Conservation (phyloP, 2,888 invertebrate species). For the Chaetoderma sp. region DNA sequence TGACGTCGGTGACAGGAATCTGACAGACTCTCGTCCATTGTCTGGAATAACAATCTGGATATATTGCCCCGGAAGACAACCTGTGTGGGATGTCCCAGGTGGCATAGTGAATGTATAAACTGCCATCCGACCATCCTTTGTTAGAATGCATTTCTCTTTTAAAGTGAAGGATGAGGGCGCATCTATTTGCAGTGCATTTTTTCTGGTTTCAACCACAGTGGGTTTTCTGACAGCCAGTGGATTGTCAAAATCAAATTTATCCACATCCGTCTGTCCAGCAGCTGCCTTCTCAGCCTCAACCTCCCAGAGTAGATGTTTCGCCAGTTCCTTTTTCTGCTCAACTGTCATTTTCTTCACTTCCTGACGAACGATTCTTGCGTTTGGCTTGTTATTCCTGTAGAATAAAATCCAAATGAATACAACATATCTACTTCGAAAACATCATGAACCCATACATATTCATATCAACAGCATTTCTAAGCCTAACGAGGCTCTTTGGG, state of each 20-base stretch:
- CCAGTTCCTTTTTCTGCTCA: conserved; percentile 1
- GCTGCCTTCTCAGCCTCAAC: background rate
- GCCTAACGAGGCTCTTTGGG: too few relatives aligned
- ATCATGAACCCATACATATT: too few relatives aligned
- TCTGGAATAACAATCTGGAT: background rate
- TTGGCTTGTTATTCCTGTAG: background rate
- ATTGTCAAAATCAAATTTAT: conserved; percentile 2
- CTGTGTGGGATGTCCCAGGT: background rate
- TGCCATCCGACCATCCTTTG: background rate
- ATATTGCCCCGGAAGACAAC: conserved; percentile 4
- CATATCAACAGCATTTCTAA: background rate
- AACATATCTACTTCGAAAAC: too few relatives aligned
- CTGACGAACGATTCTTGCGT: background rate
- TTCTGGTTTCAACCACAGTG: background rate
- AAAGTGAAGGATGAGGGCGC: background rate
- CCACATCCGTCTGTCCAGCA: background rate
- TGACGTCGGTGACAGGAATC: conserved; percentile 2
- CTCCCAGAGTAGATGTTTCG: background rate
- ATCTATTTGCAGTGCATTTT: background rate
- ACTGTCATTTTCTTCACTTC: conserved; percentile 2
- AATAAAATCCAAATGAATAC: too few relatives aligned
- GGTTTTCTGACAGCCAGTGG: background rate
- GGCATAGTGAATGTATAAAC: background rate
- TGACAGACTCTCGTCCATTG: background rate
- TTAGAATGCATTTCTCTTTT: background rate